Base-by-base conservation (phyloP, 2,797 vertebrate genomes). In the Myripristis jacobus region DNA sequence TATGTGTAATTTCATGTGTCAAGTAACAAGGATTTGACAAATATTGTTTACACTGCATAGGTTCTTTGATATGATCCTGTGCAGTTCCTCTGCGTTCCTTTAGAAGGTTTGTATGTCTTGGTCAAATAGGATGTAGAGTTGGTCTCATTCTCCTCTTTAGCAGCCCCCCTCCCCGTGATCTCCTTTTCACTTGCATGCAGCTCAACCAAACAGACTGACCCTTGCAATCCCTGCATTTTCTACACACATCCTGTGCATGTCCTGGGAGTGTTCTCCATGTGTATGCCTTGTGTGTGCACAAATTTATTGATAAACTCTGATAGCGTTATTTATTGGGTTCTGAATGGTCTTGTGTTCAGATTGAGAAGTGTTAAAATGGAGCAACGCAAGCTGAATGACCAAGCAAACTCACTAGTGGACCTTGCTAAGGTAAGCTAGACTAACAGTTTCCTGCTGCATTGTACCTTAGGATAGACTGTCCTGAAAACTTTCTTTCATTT, bases 281-380 rank as follows among this genome's bases (percentile, higher is more conserved):
- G 85, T 89, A 86, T 93, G 92, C 91, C 91, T 86, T 93, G 87
- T 91, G 89, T 93, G 90, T 84, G 83, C 88, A 86, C 84, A 89
- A 73, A 83, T 78, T 74, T 56, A 64, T 64, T 81, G 60, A 69
- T 63, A 38, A 82, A 66, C 48, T 72, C 77, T 87, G 69, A 87
- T 67, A 90, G 88, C 79, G 81, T 85, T 90, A 73, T 91, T 89
- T 87, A 96, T 85, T 91, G 92, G 94, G 91, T 95, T 94, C 76
- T 94, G 92, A 93, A 94, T 92, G 88, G 92, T 94, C 95, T 94
- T 92, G 86, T 94, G 94, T 97, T 93, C 95, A 98, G 98, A 96
- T 97, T 99, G 93, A 96, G 98, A 96, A 99, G 98, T 95, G 97
- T 99, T 93, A 99, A 99, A 96, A 99, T 99, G 97, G 97, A 99